A percentile compares a stretch with the other conserved stretches of the same genome.
Evolutionary conservation across 1,140 invertebrate genomes (phyloP).

Genomic region (Carposina sasakii): DNA sequence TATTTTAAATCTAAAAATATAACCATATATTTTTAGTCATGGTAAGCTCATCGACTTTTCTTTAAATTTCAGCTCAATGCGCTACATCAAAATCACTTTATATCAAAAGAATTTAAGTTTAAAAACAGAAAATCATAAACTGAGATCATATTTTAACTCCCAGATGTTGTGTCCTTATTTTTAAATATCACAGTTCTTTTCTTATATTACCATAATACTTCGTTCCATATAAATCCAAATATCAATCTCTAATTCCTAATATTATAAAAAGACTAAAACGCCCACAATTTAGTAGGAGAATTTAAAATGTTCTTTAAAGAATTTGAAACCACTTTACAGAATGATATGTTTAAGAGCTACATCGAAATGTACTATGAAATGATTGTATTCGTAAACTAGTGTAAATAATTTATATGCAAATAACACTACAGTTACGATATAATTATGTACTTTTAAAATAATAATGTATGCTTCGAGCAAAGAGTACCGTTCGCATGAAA

Average conservation of each 20-base stretch:
- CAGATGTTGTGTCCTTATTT: constrained; percentile 62
- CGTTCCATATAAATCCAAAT: constrained; percentile 36
- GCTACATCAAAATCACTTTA: too few species aligned
- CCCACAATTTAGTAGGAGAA: constrained; percentile 41
- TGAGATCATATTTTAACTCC: constrained; percentile 60
- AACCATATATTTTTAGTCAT: too few species aligned
- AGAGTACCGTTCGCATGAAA: constrained; percentile 51
- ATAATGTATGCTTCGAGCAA: constrained; percentile 12
- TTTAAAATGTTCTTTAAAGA: too few species aligned
- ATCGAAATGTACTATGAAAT: constrained; percentile 54
- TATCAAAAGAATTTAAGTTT: too few species aligned
- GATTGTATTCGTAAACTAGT: too few species aligned
- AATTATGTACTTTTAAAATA: background rate
- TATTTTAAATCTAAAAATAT: too few species aligned
- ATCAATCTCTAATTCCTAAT: constrained; percentile 33
- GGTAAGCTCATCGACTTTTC: too few species aligned
- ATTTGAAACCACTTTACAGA: too few species aligned
- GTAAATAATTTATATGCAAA: constrained; percentile 22
- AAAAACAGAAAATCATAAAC: constrained; percentile 49
- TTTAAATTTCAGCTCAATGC: too few species aligned
- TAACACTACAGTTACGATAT: background rate
- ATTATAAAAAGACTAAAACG: constrained; percentile 38
- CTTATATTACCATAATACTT: constrained; percentile 65
- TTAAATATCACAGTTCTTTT: constrained; percentile 64
- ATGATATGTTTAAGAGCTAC: too few species aligned